These are phyloP conservation scores for Geothlypis trichas DNA, from an alignment of 2,113 vertebrate genomes.

Conservation along the genomic window DNA sequence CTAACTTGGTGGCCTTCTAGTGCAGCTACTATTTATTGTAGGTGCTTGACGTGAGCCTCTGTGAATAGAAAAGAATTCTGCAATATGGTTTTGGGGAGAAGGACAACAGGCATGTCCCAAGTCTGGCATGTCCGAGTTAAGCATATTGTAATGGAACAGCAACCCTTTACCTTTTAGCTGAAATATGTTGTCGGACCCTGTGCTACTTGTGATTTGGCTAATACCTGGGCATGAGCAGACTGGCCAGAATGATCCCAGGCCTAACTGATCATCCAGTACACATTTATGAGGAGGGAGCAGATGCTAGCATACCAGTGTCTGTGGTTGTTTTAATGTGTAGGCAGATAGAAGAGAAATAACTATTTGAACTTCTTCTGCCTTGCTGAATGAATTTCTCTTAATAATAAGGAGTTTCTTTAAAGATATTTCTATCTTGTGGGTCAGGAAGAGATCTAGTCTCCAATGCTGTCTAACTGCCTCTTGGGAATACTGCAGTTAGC, in stretches of 20 bases:
- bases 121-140: background rate
- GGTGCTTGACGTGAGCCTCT: background rate
- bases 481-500: background rate
- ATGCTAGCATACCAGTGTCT: background rate
- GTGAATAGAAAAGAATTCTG: background rate
- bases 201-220: background rate
- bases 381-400: background rate
- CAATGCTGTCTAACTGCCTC: background rate
- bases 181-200: background rate
- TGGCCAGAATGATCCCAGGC: background rate
- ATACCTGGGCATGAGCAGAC: background rate
- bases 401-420: background rate
- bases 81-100: background rate
- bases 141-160: background rate
- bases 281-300: rapidly evolving
- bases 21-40: background rate
- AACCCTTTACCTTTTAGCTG: background rate
- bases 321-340: background rate
- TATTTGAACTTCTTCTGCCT: background rate
- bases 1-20: background rate
- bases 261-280: background rate
- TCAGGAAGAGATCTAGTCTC: background rate
- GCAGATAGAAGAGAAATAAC: background rate
- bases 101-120: background rate
- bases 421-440: background rate